phyloP scores from a whole-genome alignment of 2,888 invertebrate genomes.

The Platycnemis pennipes region DNA sequence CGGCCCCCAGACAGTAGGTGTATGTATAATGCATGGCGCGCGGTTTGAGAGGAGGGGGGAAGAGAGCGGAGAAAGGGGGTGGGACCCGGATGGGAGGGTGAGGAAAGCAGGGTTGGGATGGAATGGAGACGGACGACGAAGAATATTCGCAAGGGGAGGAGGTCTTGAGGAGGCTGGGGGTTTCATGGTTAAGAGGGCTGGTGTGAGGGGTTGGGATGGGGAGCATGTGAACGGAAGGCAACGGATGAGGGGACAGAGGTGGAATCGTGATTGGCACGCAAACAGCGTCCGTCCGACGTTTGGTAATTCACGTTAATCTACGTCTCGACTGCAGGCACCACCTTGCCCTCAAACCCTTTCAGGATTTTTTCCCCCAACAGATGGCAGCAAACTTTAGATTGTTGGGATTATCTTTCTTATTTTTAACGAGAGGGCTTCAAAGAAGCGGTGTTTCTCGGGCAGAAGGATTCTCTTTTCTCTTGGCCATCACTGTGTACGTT shows the following conservation, averaged over 20 bases:
- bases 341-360: not conserved
- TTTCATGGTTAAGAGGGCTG: not conserved
- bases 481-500: too few species aligned
- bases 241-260: not conserved
- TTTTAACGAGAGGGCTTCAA: too few species aligned
- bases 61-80: not conserved
- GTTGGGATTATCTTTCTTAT: not conserved
- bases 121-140: not conserved
- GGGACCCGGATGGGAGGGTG: not conserved
- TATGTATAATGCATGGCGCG: conserved; percentile 26
- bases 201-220: not conserved
- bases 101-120: not conserved
- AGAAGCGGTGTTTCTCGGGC: too few species aligned
- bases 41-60: not conserved
- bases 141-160: too few species aligned
- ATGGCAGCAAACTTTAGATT: not conserved
- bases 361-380: not conserved
- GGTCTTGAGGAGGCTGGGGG: not conserved
- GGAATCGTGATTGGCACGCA: not conserved
- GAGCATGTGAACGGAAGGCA: not conserved
- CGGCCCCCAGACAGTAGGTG: conserved; percentile 14
- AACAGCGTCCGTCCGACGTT: not conserved
- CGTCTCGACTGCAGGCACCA: not conserved
- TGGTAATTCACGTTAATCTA: conserved; percentile 14
- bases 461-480: too few species aligned